Evolutionary conservation across 2,113 vertebrate species (phyloP).

Genomic region (Triplophysa dalaica): DNA sequence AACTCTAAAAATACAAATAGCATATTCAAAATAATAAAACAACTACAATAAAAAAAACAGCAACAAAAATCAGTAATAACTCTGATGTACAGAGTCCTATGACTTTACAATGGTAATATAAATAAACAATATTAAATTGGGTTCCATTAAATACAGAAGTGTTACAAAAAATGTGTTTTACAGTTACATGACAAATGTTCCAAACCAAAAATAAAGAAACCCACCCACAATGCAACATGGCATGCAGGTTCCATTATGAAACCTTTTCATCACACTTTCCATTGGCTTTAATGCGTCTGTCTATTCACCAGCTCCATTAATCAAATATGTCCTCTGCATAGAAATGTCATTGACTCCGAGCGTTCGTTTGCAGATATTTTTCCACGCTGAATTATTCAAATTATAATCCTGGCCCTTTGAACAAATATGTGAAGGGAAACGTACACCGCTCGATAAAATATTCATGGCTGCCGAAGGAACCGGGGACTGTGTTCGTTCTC

Average conservation of each 20-base stretch:
- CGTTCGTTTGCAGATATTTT: slow-evolving; percentile 45
- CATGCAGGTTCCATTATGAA: slow-evolving; percentile 27
- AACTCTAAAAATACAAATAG: too few relatives aligned
- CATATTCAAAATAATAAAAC: too few relatives aligned
- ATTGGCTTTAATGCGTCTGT: slow-evolving; percentile 28
- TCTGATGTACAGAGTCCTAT: too few relatives aligned
- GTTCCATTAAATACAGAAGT: not conserved
- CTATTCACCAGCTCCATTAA: slow-evolving; percentile 48
- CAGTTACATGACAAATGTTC: not conserved
- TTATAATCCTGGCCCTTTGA: slow-evolving; percentile 47
- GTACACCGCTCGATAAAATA: slow-evolving; percentile 41
- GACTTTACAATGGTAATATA: too few relatives aligned
- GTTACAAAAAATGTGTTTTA: too few relatives aligned
- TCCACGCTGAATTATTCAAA: slow-evolving; percentile 50
- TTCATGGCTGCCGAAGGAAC: slow-evolving; percentile 36
- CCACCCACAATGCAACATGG: not conserved
- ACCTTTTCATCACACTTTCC: slow-evolving; percentile 13
- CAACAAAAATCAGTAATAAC: too few relatives aligned
- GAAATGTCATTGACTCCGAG: slow-evolving; percentile 48
- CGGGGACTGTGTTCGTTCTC: slow-evolving; percentile 21
- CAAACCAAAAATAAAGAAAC: slow-evolving; percentile 3
- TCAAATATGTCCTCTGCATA: slow-evolving; percentile 42
- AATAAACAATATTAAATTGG: not conserved
- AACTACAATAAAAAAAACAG: too few relatives aligned
- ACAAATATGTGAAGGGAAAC: slow-evolving; percentile 39